phyloP scores from a whole-genome alignment of 2,888 invertebrate genomes.

The Malacosoma neustria region DNA sequence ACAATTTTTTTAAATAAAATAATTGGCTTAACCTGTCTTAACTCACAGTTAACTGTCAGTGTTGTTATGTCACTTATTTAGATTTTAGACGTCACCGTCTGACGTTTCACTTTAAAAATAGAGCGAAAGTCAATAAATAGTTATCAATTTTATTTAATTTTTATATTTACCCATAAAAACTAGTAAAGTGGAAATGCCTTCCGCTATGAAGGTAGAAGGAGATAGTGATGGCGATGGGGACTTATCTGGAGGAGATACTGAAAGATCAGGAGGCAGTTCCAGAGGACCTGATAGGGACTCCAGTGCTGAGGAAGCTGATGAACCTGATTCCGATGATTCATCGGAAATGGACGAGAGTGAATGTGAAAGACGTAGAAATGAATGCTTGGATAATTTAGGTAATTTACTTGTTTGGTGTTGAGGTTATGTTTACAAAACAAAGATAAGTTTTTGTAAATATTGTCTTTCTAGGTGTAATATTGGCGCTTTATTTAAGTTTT shows the following conservation, averaged over 20 bases:
- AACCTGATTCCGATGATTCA: constrained; percentile 89
- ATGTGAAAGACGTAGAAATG: constrained; percentile 87
- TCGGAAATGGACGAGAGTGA: constrained; percentile 95
- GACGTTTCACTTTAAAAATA: constrained; percentile 19
- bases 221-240: constrained; percentile 78
- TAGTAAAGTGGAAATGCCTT: constrained; percentile 78
- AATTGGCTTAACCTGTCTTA: too few species aligned
- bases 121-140: constrained; percentile 25
- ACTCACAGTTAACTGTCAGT: too few species aligned
- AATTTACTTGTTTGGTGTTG: constrained; percentile 21
- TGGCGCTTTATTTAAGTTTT: too few species aligned
- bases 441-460: constrained; percentile 10
- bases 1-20: too few species aligned
- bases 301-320: constrained; percentile 85
- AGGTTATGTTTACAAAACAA: constrained; percentile 74
- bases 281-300: constrained; percentile 80
- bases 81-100: too few species aligned
- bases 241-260: constrained; percentile 81
- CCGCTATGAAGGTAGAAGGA: constrained; percentile 80
- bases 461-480: too few species aligned
- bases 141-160: too few species aligned
- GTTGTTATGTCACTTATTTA: too few species aligned
- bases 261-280: constrained; percentile 79
- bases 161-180: too few species aligned
- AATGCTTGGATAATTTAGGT: constrained; percentile 89